phyloP scores from a whole-genome alignment of 2,797 vertebrate species.

The Cygnus olor region DNA sequence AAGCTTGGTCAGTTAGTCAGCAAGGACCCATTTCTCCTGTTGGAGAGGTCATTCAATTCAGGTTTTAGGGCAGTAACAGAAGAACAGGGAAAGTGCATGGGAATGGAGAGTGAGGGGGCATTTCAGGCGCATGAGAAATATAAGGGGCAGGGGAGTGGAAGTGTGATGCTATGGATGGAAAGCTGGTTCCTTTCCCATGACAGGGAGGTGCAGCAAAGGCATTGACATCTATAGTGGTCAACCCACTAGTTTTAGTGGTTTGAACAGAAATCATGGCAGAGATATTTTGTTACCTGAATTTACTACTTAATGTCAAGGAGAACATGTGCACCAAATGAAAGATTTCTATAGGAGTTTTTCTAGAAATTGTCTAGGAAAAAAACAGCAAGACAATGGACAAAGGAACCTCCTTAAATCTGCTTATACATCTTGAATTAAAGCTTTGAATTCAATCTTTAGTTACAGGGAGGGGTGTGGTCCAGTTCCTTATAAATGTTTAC shows the following conservation, averaged over 20 bases:
- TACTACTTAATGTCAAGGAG: background rate
- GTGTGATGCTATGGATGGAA: background rate
- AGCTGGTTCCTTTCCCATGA: background rate
- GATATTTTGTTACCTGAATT: background rate
- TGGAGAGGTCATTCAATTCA: background rate
- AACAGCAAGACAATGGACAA: background rate
- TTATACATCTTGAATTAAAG: background rate
- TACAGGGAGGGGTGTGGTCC: background rate
- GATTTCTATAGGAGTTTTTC: background rate
- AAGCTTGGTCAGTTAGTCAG: background rate
- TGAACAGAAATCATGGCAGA: background rate
- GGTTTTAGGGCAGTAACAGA: background rate
- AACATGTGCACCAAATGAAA: background rate
- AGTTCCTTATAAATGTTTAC: background rate
- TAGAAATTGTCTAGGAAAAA: background rate
- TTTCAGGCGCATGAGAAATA: background rate
- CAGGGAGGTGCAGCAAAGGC: background rate
- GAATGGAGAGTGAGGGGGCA: background rate
- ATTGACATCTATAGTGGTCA: background rate
- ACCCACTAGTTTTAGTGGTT: too few species aligned
- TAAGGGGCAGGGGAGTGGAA: fast-evolving
- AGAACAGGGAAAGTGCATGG: background rate
- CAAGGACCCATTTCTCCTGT: background rate
- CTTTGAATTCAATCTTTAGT: background rate
- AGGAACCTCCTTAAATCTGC: background rate